Evolutionary conservation across 2,797 vertebrate genomes (phyloP).

Genomic region (Decapterus maruadsi): DNA sequence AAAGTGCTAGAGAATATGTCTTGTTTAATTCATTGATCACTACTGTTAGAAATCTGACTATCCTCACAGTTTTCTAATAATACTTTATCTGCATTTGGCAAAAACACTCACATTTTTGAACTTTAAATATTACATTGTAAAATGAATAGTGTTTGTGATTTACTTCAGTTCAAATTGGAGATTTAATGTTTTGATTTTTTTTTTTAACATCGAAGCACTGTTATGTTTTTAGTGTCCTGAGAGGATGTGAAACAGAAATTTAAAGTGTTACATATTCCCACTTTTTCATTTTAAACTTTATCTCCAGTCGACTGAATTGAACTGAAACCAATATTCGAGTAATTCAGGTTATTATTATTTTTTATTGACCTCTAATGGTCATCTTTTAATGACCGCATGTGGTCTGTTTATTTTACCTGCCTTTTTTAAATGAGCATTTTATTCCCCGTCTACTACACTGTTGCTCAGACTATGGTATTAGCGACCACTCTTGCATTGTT

Average conservation of each 20-base stretch:
- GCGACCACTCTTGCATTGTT: slow-evolving; percentile 64
- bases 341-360: slow-evolving; percentile 46
- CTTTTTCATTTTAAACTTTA: slow-evolving; percentile 40
- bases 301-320: slow-evolving; percentile 34
- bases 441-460: slow-evolving; percentile 34
- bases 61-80: slow-evolving; percentile 9
- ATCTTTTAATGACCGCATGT: slow-evolving; percentile 66
- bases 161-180: slow-evolving; percentile 16
- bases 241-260: slow-evolving; percentile 46
- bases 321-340: slow-evolving; percentile 36
- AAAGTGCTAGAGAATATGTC: slow-evolving; percentile 65
- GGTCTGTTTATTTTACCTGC: slow-evolving; percentile 59
- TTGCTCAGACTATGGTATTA: slow-evolving; percentile 54
- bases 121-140: slow-evolving; percentile 17
- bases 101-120: slow-evolving; percentile 26
- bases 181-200: slow-evolving; percentile 11
- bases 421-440: slow-evolving; percentile 51
- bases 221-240: slow-evolving; percentile 33
- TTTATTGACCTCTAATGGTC: slow-evolving; percentile 75
- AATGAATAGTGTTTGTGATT: slow-evolving; percentile 6
- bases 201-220: not conserved
- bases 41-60: slow-evolving; percentile 17
- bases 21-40: slow-evolving; percentile 20
- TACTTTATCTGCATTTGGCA: not conserved
- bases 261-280: slow-evolving; percentile 50